Percentiles rank a stretch among this genome's conserved stretches.
These are phyloP conservation scores for Rhynchophorus ferrugineus DNA, from an alignment of 1,140 invertebrate genomes.

Conservation along the genomic window DNA sequence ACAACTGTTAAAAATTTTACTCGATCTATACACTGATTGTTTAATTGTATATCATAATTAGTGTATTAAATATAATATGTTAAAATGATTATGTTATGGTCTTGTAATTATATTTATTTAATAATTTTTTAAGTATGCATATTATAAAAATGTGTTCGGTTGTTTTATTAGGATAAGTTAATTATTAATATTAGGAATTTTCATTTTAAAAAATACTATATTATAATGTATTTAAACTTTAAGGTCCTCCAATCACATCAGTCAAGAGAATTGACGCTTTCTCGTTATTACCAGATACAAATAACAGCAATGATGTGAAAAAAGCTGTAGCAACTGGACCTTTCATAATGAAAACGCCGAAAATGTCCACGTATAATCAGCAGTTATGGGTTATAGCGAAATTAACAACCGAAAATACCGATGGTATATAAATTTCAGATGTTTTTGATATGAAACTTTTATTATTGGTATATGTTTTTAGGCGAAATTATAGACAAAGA, in stretches of 20 bases:
- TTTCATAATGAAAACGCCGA: conserved; percentile 75
- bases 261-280: conserved; percentile 57
- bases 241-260: conserved; percentile 83
- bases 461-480: conserved; percentile 41
- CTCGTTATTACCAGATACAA: conserved; percentile 44
- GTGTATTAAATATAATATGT: too few species aligned
- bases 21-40: too few species aligned
- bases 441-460: neutral
- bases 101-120: too few species aligned
- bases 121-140: too few species aligned
- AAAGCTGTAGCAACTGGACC: conserved; percentile 70
- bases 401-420: conserved; percentile 74
- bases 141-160: too few species aligned
- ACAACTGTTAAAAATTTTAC: too few species aligned
- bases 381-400: conserved; percentile 89
- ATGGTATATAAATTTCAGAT: conserved; percentile 51
- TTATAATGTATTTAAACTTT: too few species aligned
- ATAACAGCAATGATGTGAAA: conserved; percentile 29
- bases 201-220: too few species aligned
- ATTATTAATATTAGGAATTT: too few species aligned
- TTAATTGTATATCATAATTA: too few species aligned
- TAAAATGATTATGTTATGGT: too few species aligned
- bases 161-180: too few species aligned
- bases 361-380: conserved; percentile 81
- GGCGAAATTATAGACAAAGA: conserved; percentile 82